A percentile compares a stretch with the other conserved stretches of the same genome.
Evolutionary conservation across 2,797 vertebrate species (phyloP).

Genomic region (Paedocypris micromegethes): DNA sequence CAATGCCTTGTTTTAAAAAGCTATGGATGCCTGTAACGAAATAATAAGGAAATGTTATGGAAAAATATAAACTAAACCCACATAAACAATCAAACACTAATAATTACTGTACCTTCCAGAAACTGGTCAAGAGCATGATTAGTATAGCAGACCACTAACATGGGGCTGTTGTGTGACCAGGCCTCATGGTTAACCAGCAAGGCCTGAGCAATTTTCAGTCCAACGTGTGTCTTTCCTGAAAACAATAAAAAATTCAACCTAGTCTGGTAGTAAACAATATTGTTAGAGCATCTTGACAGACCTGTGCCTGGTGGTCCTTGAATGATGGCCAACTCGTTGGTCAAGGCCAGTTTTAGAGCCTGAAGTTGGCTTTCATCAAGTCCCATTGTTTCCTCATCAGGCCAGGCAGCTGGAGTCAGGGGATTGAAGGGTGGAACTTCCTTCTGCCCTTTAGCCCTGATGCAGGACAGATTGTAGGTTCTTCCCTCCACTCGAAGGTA

Average conservation of each 20-base stretch:
- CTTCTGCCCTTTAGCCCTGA: constrained; percentile 47
- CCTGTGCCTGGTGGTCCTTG: constrained; percentile 94
- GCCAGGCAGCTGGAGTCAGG: constrained; percentile 73
- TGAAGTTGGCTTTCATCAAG: constrained; percentile 86
- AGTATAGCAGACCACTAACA: constrained; percentile 93
- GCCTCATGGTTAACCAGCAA: constrained; percentile 70
- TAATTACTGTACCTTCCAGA: constrained; percentile 80
- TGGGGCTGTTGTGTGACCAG: constrained; percentile 66
- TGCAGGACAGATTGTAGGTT: constrained; percentile 67
- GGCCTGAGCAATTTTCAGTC: constrained; percentile 85
- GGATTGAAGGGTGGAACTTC: constrained; percentile 55
- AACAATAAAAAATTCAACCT: constrained; percentile 39
- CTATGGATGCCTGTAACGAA: constrained; percentile 72
- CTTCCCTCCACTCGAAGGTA: constrained; percentile 67
- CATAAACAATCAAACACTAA: background rate
- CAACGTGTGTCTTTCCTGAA: constrained; percentile 88
- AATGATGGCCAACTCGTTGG: constrained; percentile 88
- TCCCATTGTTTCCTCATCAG: constrained; percentile 70
- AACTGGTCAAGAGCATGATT: constrained; percentile 97
- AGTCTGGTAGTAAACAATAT: too few relatives aligned
- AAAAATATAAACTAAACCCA: background rate
- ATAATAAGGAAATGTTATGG: too few relatives aligned
- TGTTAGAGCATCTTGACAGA: background rate
- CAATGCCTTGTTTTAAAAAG: constrained; percentile 73
- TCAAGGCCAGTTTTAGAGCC: constrained; percentile 83